phyloP scores from a whole-genome alignment of 2,888 invertebrate genomes.

The Himalopsyche kuldschensis region DNA sequence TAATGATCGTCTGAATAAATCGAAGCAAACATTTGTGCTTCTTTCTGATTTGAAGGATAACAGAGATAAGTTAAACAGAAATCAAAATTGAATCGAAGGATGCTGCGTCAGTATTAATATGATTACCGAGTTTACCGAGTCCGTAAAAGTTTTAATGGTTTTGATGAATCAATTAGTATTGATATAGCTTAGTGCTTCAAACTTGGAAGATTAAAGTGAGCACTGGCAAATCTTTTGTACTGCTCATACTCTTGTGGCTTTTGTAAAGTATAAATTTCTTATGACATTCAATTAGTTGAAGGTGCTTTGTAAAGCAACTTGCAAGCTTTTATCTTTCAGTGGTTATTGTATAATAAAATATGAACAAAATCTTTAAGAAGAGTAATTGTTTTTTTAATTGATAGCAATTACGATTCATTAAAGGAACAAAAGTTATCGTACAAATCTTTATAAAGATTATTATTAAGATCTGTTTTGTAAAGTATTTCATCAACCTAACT shows the following conservation, averaged over 20 bases:
- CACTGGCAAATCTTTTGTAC: background rate
- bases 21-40: background rate
- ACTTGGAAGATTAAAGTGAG: background rate
- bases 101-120: constrained; percentile 32
- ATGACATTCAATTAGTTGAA: background rate
- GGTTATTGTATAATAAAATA: too few species aligned
- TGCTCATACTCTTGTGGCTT: background rate
- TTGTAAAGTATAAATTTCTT: background rate
- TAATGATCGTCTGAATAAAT: too few species aligned
- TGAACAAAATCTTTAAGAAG: too few species aligned
- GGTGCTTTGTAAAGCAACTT: background rate
- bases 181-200: constrained; percentile 6
- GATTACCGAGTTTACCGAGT: constrained; percentile 31
- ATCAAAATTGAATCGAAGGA: constrained; percentile 37
- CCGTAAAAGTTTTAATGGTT: constrained; percentile 37
- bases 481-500: too few species aligned
- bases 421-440: too few species aligned
- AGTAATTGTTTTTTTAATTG: too few species aligned
- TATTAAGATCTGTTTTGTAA: too few species aligned
- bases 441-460: too few species aligned
- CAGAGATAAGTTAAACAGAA: constrained; percentile 16
- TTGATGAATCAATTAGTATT: constrained; percentile 35
- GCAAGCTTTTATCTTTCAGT: background rate
- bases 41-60: constrained; percentile 22
- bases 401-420: too few species aligned